Base-by-base conservation (phyloP, 2,113 vertebrate species). In the Chelonoidis abingdonii region DNA sequence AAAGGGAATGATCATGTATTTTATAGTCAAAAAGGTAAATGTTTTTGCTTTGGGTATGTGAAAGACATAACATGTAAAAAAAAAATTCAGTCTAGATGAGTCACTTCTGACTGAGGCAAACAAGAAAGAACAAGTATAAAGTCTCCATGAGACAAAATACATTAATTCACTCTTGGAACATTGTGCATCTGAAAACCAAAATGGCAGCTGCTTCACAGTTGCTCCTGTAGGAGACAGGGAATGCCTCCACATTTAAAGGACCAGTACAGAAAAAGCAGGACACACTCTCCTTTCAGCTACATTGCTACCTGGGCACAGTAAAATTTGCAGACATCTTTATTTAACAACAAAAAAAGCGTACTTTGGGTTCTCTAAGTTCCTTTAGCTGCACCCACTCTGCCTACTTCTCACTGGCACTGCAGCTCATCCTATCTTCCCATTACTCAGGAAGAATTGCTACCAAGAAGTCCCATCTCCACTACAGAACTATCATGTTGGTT, bases 21-120 rank as follows among this genome's bases (percentile, higher is more conserved):
- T 96, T 87, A 95, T 87, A 95, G 91, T 90, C 87, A 86, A 69
- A 95, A 94, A 7, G 10, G 90, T 96, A 97, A 97, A 98, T 97
- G 97, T 97, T 97, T 95, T 92, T 97, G 94, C 96, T 97, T 93
- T 93, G 89, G 91, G 96, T 95, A 97, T 96, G 96, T 97, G 96
- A 97, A 97, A 97, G 97, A 97, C 97, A 97, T 94, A 97, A 96
- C 95, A 96, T 87, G 80, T 54, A 54, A 50, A 50, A 50, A 50
- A 49, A 50, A 50, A 50, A 50, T 95, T 89, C 92, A 95, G 86
- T 82, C 93, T 76, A 91, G 90, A 57, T 81, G 92, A 87, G 89
- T 95, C 95, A 38, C 69, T 97, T 97, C 82, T 89, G 54, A 95
- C 44, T 91, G 82, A 96, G 24, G 81, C 82, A 95, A 97, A 96